Base-by-base conservation (phyloP, 2,888 invertebrate genomes). In the Megalurothrips usitatus region DNA sequence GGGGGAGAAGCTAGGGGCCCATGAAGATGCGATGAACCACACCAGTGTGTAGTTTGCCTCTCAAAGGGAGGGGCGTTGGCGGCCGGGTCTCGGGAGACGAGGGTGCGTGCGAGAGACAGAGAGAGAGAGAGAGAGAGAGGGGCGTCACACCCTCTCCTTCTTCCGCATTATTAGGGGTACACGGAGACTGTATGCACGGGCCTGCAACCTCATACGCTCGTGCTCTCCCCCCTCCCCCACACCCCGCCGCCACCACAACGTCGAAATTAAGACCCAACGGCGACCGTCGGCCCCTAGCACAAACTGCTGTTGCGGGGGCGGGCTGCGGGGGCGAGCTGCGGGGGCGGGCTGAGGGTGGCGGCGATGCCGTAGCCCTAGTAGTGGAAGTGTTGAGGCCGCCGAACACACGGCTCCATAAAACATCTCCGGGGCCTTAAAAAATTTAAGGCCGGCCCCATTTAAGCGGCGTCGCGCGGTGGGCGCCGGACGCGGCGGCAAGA, bases 61-160 rank as follows among this genome's bases (percentile, higher is more conserved):
- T 58, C 58, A 58, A 58, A 58, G 58, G 58, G 34, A 43, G 34
- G 34, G 6, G 34, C 34, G 34, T n/a, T n/a, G n/a, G n/a, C n/a
- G 34, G 34, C 34, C 3, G 34, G 34, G 3, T 6, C 11, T 6
- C 14, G 12, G 58, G 19, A 58, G 58, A 58, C 58, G 58, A 58
- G 58, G 0, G 83, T 83, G 84, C 84, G 84, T 83, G 84, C 84
- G 82, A 81, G 82, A 83, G 84, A 83, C 82, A 83, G 84, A 83
- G 85, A 83, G 85, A 84, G 85, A 84, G 85, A 85, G 84, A 85
- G 81, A 82, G 26, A 26, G 79, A 12, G 78, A 47, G 79, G 68
- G 63, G 19, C 11, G 19, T 19, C 17, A 49, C 49, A 43, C 58
- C 12, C 52, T 17, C 79, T 17, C 43, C 79, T 17, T 17, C n/a